Percentiles rank a stretch among this genome's conserved stretches.
Conservation (phyloP, 2,888 invertebrate species). For the Hirtodrosophila histrioides region DNA sequence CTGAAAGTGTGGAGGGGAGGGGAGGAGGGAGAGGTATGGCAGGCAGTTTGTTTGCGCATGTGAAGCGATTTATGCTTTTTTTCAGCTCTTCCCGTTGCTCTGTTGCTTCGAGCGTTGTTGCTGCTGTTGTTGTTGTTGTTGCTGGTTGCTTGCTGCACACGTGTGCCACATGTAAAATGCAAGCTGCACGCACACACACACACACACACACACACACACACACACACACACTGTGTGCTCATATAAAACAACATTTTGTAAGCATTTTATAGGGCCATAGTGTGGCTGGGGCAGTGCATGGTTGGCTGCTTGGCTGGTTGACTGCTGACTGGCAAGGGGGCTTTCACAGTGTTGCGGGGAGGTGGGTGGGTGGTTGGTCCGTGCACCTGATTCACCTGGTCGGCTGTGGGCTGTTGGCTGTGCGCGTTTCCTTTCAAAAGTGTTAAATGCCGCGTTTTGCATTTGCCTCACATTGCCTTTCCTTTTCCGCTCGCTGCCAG, state of each 20-base stretch:
- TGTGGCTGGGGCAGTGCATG: conserved; percentile 59
- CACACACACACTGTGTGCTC: conserved; percentile 10
- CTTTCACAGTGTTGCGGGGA: not conserved
- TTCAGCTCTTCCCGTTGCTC: conserved; percentile 27
- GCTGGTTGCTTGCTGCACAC: conserved; percentile 60
- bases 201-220: conserved; percentile 10
- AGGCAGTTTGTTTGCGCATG: conserved; percentile 72
- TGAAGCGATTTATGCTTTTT: conserved; percentile 75
- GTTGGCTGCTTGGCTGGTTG: conserved; percentile 25
- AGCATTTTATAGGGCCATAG: conserved; percentile 75
- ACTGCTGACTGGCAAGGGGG: too few relatives aligned
- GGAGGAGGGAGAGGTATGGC: conserved; percentile 11
- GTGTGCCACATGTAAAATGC: conserved; percentile 74
- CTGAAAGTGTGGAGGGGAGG: not conserved
- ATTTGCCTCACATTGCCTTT: conserved; percentile 43
- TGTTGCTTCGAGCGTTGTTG: conserved; percentile 46
- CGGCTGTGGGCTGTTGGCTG: conserved; percentile 10
- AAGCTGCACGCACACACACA: conserved; percentile 39
- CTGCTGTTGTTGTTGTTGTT: conserved; percentile 37
- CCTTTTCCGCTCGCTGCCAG: conserved; percentile 57
- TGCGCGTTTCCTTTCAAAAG: conserved; percentile 6
- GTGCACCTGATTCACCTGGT: conserved; percentile 39
- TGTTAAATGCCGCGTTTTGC: too few relatives aligned
- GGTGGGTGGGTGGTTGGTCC: conserved; percentile 5
- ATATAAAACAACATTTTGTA: conserved; percentile 79